Percentiles rank a stretch among this genome's conserved stretches.
Conservation (phyloP, 2,888 invertebrate species). For the Stratiomys singularior region DNA sequence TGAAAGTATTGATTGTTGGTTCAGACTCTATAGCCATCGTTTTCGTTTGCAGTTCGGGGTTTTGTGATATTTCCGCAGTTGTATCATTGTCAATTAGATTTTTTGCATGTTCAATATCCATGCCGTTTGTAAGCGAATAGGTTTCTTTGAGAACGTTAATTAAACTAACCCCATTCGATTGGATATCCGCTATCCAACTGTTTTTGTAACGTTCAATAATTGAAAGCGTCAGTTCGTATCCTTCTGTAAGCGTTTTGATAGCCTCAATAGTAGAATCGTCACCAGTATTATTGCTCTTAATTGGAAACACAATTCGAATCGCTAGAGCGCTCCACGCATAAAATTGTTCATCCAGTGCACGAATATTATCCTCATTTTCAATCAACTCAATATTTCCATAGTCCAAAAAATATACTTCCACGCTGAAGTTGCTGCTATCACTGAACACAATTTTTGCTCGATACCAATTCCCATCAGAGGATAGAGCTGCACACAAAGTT, state of each 20-base stretch:
- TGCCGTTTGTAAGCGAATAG: slow-evolving; percentile 56
- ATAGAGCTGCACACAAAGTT: slow-evolving; percentile 71
- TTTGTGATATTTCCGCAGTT: not conserved
- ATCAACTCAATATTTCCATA: slow-evolving; percentile 77
- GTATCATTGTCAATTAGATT: slow-evolving; percentile 57
- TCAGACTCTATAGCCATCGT: not conserved
- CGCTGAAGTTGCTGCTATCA: slow-evolving; percentile 65
- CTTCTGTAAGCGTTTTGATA: slow-evolving; percentile 46
- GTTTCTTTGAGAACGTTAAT: slow-evolving; percentile 58
- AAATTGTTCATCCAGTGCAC: slow-evolving; percentile 67
- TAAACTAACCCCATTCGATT: slow-evolving; percentile 55
- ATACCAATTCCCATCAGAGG: slow-evolving; percentile 77
- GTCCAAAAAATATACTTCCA: slow-evolving; percentile 71
- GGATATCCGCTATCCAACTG: slow-evolving; percentile 49
- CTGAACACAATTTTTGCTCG: slow-evolving; percentile 68
- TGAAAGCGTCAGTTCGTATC: slow-evolving; percentile 48
- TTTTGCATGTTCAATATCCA: slow-evolving; percentile 60
- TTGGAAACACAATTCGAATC: slow-evolving; percentile 62
- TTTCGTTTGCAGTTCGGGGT: not conserved
- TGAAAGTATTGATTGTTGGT: not conserved
- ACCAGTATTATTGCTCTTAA: slow-evolving; percentile 53
- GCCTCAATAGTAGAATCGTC: slow-evolving; percentile 51
- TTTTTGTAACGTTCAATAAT: slow-evolving; percentile 51
- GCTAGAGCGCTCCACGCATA: slow-evolving; percentile 60
- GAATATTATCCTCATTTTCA: slow-evolving; percentile 62